Evolutionary conservation across 2,113 vertebrate genomes (phyloP).

Genomic region (Eulacestoma nigropectus): DNA sequence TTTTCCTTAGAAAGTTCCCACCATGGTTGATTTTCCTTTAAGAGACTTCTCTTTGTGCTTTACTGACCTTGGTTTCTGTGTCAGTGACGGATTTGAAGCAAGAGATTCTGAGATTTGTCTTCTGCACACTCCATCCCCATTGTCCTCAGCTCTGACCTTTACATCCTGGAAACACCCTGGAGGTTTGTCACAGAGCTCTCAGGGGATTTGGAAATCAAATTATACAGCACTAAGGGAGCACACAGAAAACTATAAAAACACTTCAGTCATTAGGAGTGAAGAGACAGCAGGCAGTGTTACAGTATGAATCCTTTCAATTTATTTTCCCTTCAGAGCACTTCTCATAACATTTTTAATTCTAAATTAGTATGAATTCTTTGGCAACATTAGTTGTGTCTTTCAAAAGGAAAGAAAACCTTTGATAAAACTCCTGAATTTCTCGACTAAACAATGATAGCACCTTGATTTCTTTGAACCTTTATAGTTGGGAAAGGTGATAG

Average conservation of each 20-base stretch:
- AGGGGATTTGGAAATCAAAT: not conserved
- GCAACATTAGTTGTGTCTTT: not conserved
- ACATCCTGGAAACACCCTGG: not conserved
- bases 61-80: not conserved
- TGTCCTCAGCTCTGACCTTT: slow-evolving; percentile 19
- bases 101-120: not conserved
- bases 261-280: slow-evolving; percentile 28
- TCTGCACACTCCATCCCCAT: not conserved
- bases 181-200: slow-evolving; percentile 1
- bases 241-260: slow-evolving; percentile 12
- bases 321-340: not conserved
- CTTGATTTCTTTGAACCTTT: not conserved
- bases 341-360: not conserved
- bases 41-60: not conserved
- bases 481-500: not conserved
- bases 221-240: not conserved
- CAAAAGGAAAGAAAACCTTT: not conserved
- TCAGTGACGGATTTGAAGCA: not conserved
- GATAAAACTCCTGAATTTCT: not conserved
- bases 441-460: not conserved
- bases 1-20: not conserved
- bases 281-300: slow-evolving; percentile 3
- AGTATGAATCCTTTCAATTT: slow-evolving; percentile 17
- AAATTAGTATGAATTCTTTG: not conserved
- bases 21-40: not conserved